A percentile compares a stretch with the other conserved stretches of the same genome.
Evolutionary conservation across 2,797 vertebrate genomes (phyloP).

Genomic region (Urophycis tenuis): DNA sequence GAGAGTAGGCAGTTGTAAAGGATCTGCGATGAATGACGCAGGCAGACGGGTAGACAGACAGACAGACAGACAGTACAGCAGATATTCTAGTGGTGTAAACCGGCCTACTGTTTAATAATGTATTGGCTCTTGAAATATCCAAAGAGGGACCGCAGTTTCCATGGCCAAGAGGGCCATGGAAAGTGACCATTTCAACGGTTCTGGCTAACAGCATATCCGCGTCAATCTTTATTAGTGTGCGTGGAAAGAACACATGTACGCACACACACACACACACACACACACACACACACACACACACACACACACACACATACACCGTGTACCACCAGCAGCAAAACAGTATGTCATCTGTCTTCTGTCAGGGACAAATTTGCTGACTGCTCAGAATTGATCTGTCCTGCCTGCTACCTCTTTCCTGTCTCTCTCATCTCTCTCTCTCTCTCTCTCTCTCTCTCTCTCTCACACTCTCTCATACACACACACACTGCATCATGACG

Average conservation of each 20-base stretch:
- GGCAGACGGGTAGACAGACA: slow-evolving; percentile 4
- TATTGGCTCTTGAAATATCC: slow-evolving; percentile 65
- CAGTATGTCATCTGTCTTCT: slow-evolving; percentile 10
- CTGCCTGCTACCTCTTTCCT: slow-evolving; percentile 25
- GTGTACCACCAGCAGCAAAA: slow-evolving; percentile 14
- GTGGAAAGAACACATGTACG: too few relatives aligned
- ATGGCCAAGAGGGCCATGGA: slow-evolving; percentile 24
- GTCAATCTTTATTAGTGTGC: not conserved
- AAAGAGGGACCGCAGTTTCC: slow-evolving; percentile 44
- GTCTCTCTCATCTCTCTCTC: slow-evolving; percentile 12
- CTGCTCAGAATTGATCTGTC: slow-evolving; percentile 25
- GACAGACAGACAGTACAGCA: slow-evolving; percentile 16
- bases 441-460: slow-evolving; percentile 6
- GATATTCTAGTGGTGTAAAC: not conserved
- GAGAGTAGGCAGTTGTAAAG: too few relatives aligned
- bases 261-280: not conserved
- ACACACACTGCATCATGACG: slow-evolving; percentile 51
- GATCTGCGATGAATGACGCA: not conserved
- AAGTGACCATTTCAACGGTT: slow-evolving; percentile 8
- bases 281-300: not conserved
- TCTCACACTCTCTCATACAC: too few relatives aligned
- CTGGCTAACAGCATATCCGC: not conserved
- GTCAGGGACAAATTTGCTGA: slow-evolving; percentile 47
- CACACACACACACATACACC: not conserved
- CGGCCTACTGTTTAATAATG: slow-evolving; percentile 64